Percentiles rank a stretch among this genome's conserved stretches.
Conservation (phyloP, 2,797 vertebrate genomes). For the Paguma larvata region DNA sequence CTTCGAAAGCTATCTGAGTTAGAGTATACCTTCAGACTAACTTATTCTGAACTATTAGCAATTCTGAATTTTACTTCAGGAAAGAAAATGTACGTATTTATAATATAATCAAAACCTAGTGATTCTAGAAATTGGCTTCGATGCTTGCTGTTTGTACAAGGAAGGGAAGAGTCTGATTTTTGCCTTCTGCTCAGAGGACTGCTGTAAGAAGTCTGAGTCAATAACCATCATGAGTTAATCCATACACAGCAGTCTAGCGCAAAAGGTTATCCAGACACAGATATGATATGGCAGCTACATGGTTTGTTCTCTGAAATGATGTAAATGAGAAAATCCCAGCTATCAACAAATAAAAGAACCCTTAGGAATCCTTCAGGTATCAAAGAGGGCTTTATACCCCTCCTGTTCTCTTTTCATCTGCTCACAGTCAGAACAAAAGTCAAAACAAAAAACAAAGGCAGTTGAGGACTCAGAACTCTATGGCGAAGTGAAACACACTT, state of each 20-base stretch:
- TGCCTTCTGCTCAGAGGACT: not conserved
- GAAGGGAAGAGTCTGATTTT: not conserved
- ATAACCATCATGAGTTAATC: constrained; percentile 47
- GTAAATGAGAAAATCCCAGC: constrained; percentile 55
- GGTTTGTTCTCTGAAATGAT: constrained; percentile 41
- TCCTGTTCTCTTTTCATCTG: constrained; percentile 41
- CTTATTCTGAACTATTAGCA: constrained; percentile 17
- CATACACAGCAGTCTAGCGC: not conserved
- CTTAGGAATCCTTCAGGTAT: constrained; percentile 48
- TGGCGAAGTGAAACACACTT: not conserved
- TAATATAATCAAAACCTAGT: not conserved
- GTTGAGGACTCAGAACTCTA: not conserved
- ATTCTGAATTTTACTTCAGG: constrained; percentile 7
- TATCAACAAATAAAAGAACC: constrained; percentile 54
- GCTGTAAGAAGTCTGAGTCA: not conserved
- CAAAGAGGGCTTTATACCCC: not conserved
- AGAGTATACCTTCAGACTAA: constrained; percentile 20
- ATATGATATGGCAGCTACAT: not conserved
- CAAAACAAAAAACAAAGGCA: constrained; percentile 37
- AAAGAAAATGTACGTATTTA: not conserved
- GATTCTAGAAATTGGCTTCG: not conserved
- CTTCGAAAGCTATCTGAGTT: constrained; percentile 29
- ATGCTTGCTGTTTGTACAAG: not conserved
- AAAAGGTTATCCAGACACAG: constrained; percentile 6
- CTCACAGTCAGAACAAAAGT: constrained; percentile 32